These are phyloP conservation scores for Drosophila stalkeri DNA, from an alignment of 2,888 invertebrate species.

Conservation along the genomic window DNA sequence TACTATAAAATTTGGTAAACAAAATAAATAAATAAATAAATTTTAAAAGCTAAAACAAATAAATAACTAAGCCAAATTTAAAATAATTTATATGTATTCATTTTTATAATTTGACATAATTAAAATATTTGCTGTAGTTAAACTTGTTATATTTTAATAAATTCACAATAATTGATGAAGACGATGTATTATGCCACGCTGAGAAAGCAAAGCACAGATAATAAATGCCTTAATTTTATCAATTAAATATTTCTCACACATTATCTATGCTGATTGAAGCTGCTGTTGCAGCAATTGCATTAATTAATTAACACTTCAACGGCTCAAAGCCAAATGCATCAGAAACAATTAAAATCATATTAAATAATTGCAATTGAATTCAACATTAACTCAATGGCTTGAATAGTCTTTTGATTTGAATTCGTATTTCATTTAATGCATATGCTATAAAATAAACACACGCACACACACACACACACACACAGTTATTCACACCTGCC, in stretches of 20 bases:
- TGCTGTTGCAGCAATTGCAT: background rate
- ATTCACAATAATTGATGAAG: background rate
- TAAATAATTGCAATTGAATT: slow-evolving; percentile 11
- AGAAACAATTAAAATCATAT: background rate
- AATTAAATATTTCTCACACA: background rate
- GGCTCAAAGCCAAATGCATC: background rate
- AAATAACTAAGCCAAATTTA: too few species aligned
- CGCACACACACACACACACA: background rate
- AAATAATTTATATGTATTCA: too few species aligned
- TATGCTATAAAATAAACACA: slow-evolving; percentile 8
- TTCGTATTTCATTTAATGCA: slow-evolving; percentile 12
- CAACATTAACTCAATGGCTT: background rate
- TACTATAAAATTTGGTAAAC: too few species aligned
- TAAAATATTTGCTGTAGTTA: too few species aligned
- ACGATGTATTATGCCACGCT: background rate
- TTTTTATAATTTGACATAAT: too few species aligned
- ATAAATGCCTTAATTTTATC: background rate
- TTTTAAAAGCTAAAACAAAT: too few species aligned
- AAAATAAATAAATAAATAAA: too few species aligned
- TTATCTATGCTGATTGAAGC: background rate
- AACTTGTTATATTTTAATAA: too few species aligned
- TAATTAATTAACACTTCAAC: background rate
- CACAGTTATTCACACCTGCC: background rate
- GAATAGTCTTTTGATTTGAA: slow-evolving; percentile 17
- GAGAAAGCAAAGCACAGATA: background rate